Evolutionary conservation across 2,888 invertebrate species (phyloP), one percentile per base, ranked within the genome.

Genomic region (Limulus polyphemus): DNA sequence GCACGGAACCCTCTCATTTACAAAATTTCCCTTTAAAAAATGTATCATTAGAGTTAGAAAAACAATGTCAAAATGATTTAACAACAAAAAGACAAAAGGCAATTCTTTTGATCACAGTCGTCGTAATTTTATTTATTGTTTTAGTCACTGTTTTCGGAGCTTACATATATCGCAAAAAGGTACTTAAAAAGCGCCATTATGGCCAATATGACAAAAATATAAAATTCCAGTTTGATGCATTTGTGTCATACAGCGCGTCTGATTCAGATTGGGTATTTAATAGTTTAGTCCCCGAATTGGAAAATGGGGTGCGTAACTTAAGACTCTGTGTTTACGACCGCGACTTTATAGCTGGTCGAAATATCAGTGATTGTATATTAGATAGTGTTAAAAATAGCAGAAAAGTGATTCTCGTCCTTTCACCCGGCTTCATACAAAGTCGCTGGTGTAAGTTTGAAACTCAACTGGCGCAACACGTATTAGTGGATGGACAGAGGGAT

Each of bases 371-470:
- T 49, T 67, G 67, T 51, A 62, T 67, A 17, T 46, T 63, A 5
- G 67, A 67, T 16, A 50, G 57, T n/a, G 65, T 67, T 32, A 57
- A 55, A 47, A 55, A 60, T 32, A 59, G 59, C 12, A 52, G 67
- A 49, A 65, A 63, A 60, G 60, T 65, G 9, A 67, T 67, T 52
- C 60, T 67, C 12, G 62, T 67, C n/a, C 57, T 67, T 16, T 67
- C 67, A 9, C 62, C 65, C 49, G 47, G 60, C 51, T 67, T 67
- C 17, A 56, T 60, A 11, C 47, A 51, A n/a, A 65, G 65, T 59
- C 60, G 65, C n/a, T 67, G 65, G 65, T 67, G 65, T 57, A 56
- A 60, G 11, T 67, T 65, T 16, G 65, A 67, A 56, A 67, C 67
- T 11, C 62, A 67, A 17, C 58, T 67, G 11, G 67, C 67, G 10